Evolutionary conservation across 92 coral and sea anemone species (phyloP), one percentile per base, ranked within the genome.

Genomic region (Phenganax marumi): DNA sequence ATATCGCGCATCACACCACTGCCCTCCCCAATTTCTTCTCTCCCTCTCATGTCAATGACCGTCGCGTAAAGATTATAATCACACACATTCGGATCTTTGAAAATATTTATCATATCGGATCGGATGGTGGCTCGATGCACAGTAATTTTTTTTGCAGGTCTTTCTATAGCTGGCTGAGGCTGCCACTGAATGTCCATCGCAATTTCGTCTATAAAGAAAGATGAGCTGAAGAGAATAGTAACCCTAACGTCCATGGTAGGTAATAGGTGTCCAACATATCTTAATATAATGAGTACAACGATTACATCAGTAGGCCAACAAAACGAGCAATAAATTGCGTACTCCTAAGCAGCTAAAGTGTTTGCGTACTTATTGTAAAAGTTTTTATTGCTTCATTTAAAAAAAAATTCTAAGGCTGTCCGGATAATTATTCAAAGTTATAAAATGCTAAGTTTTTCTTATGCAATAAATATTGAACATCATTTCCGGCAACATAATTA

Each of bases 51-150:
- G 73, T 81, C 85, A 60, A 86, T 69, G 49, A 79, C 81, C 17
- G 81, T 53, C 2, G 26, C 22, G 53, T 52, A 74, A 64, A 81
- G 68, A 2, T 23, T 81, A 66, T 81, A 79, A 65, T 14, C 22
- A 11, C 43, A 66, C 62, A 71, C 81, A 52, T 60, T 23, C 7
- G 89, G 79, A 68, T 77, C 88, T 12, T 52, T 70, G 70, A 86
- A 86, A 12, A 80, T 80, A 79, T 68, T 64, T 57, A 73, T 86
- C 33, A 86, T 14, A 71, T 80, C 84, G n/a, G 81, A 74, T 25
- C 70, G 52, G 9, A 84, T 13, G 11, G 85, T 80, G 46, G 79
- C 74, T 8, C 84, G 80, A 70, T 79, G 88, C 39, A 85, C 85
- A 50, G 19, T 69, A 7, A 58, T 58, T 58, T 58, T 58, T 58